Evolutionary conservation across 2,888 invertebrate genomes (phyloP).

Genomic region (Himalopsyche tibetana): DNA sequence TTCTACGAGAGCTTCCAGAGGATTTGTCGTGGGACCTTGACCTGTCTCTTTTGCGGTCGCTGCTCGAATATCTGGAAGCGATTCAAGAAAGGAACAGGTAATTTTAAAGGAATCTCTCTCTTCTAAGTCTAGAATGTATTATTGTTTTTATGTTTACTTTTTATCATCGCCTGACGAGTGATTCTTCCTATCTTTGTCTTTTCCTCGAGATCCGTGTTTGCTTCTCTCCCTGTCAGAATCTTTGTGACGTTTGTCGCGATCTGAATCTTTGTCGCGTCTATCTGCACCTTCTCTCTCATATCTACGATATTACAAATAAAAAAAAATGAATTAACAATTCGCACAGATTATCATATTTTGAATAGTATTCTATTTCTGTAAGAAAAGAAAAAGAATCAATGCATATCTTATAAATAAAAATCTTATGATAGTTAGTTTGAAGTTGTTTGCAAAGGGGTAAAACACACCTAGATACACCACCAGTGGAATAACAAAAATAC

Average conservation of each 20-base stretch:
- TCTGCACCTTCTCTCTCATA: slow-evolving; percentile 62
- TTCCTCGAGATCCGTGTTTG: slow-evolving; percentile 58
- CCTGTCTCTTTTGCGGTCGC: slow-evolving; percentile 57
- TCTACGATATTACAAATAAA: slow-evolving; percentile 24
- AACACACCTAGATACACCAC: too few relatives aligned
- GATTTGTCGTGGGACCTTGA: slow-evolving; percentile 59
- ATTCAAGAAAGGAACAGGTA: background rate
- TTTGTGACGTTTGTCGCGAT: slow-evolving; percentile 59
- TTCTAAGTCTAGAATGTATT: too few relatives aligned
- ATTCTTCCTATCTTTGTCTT: slow-evolving; percentile 67
- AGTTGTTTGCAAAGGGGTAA: too few relatives aligned
- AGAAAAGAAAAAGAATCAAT: too few relatives aligned
- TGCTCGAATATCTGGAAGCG: slow-evolving; percentile 54
- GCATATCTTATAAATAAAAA: too few relatives aligned
- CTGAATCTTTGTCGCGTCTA: slow-evolving; percentile 64
- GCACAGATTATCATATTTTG: too few relatives aligned
- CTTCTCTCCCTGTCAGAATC: slow-evolving; percentile 61
- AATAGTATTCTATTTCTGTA: too few relatives aligned
- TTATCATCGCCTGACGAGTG: slow-evolving; percentile 55
- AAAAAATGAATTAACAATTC: background rate
- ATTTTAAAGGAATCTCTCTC: background rate
- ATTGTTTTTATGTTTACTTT: slow-evolving; percentile 46
- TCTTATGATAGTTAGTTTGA: too few relatives aligned
- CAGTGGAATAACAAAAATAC: too few relatives aligned
- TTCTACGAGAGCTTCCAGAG: slow-evolving; percentile 51